Base-by-base conservation (phyloP, 2,888 invertebrate species). In the Tupiocoris notatus region DNA sequence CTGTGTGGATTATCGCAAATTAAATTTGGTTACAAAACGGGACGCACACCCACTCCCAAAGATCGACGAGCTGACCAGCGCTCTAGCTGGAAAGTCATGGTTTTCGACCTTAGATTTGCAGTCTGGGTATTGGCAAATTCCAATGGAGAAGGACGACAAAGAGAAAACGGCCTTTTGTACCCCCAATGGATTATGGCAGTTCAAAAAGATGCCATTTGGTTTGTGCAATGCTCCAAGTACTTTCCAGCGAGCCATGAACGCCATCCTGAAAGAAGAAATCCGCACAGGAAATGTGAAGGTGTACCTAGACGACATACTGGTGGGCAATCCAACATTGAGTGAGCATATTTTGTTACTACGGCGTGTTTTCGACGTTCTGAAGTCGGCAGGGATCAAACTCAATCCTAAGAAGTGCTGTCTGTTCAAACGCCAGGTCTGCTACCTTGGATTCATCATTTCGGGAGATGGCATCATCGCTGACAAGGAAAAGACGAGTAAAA, bases 11-110 rank as follows among this genome's bases (percentile, higher is more conserved):
- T 65, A 25, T 24, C 24, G 65, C 16, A n/a, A 18, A 7, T 39
- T 65, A 17, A 65, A 25, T 25, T 24, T 39, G 12, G 25, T 65
- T 12, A 65, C 65, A 25, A 65, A 65, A 17, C 24, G 39, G 39
- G 24, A 65, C 39, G 24, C 65, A 1, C 2, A 65, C 17, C 23
- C 65, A 2, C 65, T 65, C 12, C 65, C 65, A 65, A n/a, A n/a
- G n/a, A n/a, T n/a, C n/a, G n/a, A n/a, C n/a, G n/a, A n/a, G n/a
- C n/a, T n/a, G n/a, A n/a, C n/a, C n/a, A n/a, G n/a, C n/a, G n/a
- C n/a, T 12, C 54, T 54, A 9, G 54, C 54, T 9, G 54, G 16
- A 18, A 12, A 2, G n/a, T 3, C 61, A 20, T 18, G 12, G 61
- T 61, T 61, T 16, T 61, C 61, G 6, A 17, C 61, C 12, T 16